Conservation (phyloP, 2,797 vertebrate species). For the Chaenodraco wilsoni region DNA sequence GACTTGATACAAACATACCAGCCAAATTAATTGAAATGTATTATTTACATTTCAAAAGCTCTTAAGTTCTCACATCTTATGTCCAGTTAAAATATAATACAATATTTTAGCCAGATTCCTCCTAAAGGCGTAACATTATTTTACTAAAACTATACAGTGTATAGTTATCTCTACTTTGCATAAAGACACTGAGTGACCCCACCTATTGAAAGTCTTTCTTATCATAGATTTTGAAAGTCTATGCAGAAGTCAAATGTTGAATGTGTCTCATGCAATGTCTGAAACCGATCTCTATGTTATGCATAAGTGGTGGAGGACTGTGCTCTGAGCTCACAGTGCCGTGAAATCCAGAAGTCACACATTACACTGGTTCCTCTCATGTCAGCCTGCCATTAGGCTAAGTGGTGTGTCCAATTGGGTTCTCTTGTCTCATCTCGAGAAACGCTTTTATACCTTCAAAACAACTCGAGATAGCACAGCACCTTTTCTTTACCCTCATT, state of each 20-base stretch:
- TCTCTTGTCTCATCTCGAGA: constrained; percentile 8
- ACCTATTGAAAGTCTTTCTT: background rate
- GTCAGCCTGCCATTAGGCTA: constrained; percentile 7
- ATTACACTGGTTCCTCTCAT: constrained; percentile 1
- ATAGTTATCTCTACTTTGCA: no score
- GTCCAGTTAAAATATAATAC: background rate
- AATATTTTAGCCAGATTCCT: no score
- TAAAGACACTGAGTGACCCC: background rate
- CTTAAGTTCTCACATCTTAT: background rate
- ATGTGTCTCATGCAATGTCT: background rate
- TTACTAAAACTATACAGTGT: no score
- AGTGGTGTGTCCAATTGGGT: background rate
- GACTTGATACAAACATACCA: background rate
- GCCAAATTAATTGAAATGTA: no score
- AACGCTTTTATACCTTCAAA: background rate
- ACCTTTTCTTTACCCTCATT: background rate
- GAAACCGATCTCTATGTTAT: background rate
- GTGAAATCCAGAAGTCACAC: background rate
- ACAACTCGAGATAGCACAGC: background rate
- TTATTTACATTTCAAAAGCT: background rate
- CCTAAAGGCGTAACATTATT: no score
- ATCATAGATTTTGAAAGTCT: constrained; percentile 1
- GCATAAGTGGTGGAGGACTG: background rate
- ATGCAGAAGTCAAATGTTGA: background rate
- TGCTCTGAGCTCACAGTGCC: background rate